Conservation (phyloP, 2,888 invertebrate species). For the Harmothoe impar region DNA sequence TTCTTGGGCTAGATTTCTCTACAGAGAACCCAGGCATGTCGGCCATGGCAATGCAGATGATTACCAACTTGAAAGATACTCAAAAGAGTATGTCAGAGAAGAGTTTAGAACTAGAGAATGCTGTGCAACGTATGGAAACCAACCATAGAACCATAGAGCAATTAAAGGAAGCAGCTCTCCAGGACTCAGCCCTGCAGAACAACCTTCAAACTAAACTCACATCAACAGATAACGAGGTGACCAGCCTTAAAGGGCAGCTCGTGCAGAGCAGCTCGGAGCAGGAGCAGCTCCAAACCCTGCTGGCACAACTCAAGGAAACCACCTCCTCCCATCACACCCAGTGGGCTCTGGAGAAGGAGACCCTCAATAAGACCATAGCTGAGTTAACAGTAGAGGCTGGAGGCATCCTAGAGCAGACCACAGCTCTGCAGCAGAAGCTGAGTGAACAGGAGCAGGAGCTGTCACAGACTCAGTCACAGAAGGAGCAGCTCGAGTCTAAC, state of each 20-base stretch:
- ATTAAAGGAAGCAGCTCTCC: neutral
- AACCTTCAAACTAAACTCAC: neutral
- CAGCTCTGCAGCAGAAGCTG: constrained; percentile 11
- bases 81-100: neutral
- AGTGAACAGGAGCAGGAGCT: neutral
- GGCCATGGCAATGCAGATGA: neutral
- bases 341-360: constrained; percentile 10
- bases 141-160: neutral
- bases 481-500: neutral
- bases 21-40: neutral
- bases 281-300: neutral
- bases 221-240: neutral
- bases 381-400: constrained; percentile 25
- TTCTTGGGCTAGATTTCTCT: neutral
- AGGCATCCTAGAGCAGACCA: neutral
- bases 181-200: neutral
- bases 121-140: neutral
- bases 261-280: neutral
- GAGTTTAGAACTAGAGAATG: neutral
- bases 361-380: constrained; percentile 14
- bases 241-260: neutral
- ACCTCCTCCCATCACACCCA: neutral
- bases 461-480: neutral
- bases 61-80: neutral
- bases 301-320: neutral